Evolutionary conservation across 2,888 invertebrate genomes (phyloP).

Genomic region (Hecatera dysodea): DNA sequence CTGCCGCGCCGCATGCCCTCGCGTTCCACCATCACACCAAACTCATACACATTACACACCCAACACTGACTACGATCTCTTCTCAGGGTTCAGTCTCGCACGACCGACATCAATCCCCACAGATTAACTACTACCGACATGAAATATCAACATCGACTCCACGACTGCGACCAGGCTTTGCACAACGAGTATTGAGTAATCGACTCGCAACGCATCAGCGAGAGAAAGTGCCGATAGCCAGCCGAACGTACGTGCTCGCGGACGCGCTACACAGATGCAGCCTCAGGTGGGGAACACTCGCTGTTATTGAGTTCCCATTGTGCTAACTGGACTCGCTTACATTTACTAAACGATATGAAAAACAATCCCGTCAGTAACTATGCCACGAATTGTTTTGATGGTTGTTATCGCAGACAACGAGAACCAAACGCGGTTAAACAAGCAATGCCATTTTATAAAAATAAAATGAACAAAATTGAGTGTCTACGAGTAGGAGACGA

Average conservation of each 20-base stretch:
- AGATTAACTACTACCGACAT: slow-evolving; percentile 80
- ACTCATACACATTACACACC: slow-evolving; percentile 80
- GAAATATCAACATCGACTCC: slow-evolving; percentile 75
- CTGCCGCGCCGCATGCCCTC: slow-evolving; percentile 86
- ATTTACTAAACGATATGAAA: slow-evolving; percentile 41
- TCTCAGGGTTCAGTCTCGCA: slow-evolving; percentile 60
- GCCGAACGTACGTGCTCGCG: slow-evolving; percentile 75
- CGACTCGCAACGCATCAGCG: slow-evolving; percentile 82
- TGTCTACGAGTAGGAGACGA: slow-evolving; percentile 46
- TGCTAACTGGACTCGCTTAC: slow-evolving; percentile 57
- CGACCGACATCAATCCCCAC: slow-evolving; percentile 73
- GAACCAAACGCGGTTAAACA: slow-evolving; percentile 48
- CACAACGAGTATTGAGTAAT: slow-evolving; percentile 85
- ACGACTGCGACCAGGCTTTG: slow-evolving; percentile 75
- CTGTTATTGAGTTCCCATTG: slow-evolving; percentile 75
- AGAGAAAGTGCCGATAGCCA: slow-evolving; percentile 87
- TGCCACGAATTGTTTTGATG: slow-evolving; percentile 31
- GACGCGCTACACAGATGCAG: slow-evolving; percentile 79
- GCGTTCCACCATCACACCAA: slow-evolving; percentile 86
- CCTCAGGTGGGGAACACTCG: slow-evolving; percentile 74
- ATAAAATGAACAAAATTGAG: slow-evolving; percentile 66
- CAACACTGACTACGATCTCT: slow-evolving; percentile 55
- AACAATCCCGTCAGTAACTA: slow-evolving; percentile 34
- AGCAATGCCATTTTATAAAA: slow-evolving; percentile 69
- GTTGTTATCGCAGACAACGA: slow-evolving; percentile 31